Evolutionary conservation across 2,797 vertebrate genomes (phyloP), one percentile per base, ranked within the genome.

Genomic region (Parauchenoglanis punctatus): DNA sequence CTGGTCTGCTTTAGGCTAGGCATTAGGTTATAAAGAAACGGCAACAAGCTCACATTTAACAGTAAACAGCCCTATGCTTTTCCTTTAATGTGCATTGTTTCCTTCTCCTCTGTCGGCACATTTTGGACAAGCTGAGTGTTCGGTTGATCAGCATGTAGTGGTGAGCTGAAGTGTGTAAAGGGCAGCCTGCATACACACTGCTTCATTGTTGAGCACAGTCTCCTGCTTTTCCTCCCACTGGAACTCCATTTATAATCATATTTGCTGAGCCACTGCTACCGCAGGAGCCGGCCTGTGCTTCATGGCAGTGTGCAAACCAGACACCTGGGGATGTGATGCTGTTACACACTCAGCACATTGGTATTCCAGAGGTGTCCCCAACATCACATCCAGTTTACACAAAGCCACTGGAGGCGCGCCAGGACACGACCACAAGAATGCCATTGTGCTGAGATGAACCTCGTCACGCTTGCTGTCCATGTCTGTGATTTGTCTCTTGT

Each of bases 311-410:
- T 88, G 86, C 84, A 44, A 49, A 8, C n/a, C 12, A 86, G 82
- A 76, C 2, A 81, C 82, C 86, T 75, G 52, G 89, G 81, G 86
- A 89, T 72, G 44, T 20, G 68, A 70, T 70, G 87, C 76, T 89
- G 81, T 80, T 88, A 80, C 31, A 6, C 44, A 1, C 84, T 54
- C 7, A 2, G 25, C 46, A 23, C 85, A 89, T 91, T 89, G 81
- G 85, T 87, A 89, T 88, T 91, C 87, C 83, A 56, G 35, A 52
- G 58, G 52, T 10, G 7, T 20, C 67, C 12, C 7, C n/a, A 11
- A 58, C 44, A 46, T 85, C 35, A 13, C 83, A 85, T 76, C 73
- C 88, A 83, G 87, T 91, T 88, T 91, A 87, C 83, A 89, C 52
- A 89, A 86, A 82, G 67, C 85, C 77, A 72, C 86, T 75, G 87